Base-by-base conservation (phyloP, 2,797 vertebrate species). In the Neopelma chrysocephalum region DNA sequence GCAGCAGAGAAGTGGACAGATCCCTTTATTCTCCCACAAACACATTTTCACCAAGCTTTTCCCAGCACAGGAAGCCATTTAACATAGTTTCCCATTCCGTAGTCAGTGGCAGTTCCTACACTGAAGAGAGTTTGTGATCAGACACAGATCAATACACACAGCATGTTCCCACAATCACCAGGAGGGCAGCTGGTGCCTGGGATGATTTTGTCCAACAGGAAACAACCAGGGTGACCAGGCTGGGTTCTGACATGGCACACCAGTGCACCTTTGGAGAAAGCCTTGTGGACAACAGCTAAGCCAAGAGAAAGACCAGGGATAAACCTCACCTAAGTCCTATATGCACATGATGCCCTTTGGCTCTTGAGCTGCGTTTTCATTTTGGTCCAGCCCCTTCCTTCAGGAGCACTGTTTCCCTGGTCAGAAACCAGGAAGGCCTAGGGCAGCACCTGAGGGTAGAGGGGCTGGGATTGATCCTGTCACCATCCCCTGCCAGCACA, bases 391-490 rank as follows among this genome's bases (percentile, higher is more conserved):
- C 4, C 27, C 11, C 11, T 8, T 2, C 8, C 12, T 43, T 65
- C 62, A 47, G n/a, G 7, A 15, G 40, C 15, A 50, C 18, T 62
- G 8, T 4, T 17, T 56, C 27, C 15, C 14, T 42, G 3, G 5
- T 3, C 1, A 2, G 12, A 42, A 32, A 61, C 23, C 2, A 8
- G 10, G 12, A 36, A 73, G 26, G 5, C 21, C 48, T n/a, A 13
- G 19, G 32, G 5, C 10, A 6, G 66, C n/a, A 47, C 7, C n/a
- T 51, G 38, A 15, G 10, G 10, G 7, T 72, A 26, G 4, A 19
- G 3, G 0, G 45, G 45, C 40, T 77, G 27, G 1, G 3, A 29
- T 1, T 9, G 11, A 58, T 29, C 9, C 40, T 36, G 25, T 25
- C n/a, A 26, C 32, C 9, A 19, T 22, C 8, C 18, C 18, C 26